Base-by-base conservation (phyloP, 1,140 invertebrate species). In the Hycleus phaleratus region DNA sequence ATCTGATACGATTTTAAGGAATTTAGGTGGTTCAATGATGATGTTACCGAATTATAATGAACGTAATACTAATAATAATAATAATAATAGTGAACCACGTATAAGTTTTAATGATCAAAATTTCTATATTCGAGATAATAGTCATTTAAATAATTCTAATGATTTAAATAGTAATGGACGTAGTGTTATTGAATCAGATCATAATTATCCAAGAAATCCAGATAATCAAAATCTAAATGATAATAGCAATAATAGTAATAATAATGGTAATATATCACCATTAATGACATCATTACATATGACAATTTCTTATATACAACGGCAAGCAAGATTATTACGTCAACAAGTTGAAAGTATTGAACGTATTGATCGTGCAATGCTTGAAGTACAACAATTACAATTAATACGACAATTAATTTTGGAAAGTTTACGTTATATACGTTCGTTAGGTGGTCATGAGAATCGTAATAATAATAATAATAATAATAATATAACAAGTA, bases 391-490 rank as follows among this genome's bases (percentile, higher is more conserved):
- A 9, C 79, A 82, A 40, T 70, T 85, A 54, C 78, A 80, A 58
- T 77, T 82, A 62, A 77, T 87, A 26, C 77, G 83, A 5, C 74
- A 73, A 54, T 81, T 85, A 77, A 81, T 84, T 75, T 78, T 81
- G 53, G 81, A 83, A 66, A 71, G 87, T 38, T 78, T 82, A 44
- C 67, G 78, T 49, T 79, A 83, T 50, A 79, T 86, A 2, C 3
- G 32, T 32, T 4, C 32, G 7, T 32, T 32, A 32, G 32, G 32
- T 32, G 32, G 4, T 32, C 1, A 7, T 32, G 7, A 32, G 4
- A 7, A 7, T 32, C 4, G 32, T 32, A 7, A 2, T 32, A 32
- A 5, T 32, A 7, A 7, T 32, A 6, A 6, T 32, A 32, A 32
- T 32, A 32, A 3, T 32, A 7, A 32, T 4, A 32, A 32, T 32